Conservation (phyloP, 1,140 invertebrate genomes). For the Lethrus apterus region DNA sequence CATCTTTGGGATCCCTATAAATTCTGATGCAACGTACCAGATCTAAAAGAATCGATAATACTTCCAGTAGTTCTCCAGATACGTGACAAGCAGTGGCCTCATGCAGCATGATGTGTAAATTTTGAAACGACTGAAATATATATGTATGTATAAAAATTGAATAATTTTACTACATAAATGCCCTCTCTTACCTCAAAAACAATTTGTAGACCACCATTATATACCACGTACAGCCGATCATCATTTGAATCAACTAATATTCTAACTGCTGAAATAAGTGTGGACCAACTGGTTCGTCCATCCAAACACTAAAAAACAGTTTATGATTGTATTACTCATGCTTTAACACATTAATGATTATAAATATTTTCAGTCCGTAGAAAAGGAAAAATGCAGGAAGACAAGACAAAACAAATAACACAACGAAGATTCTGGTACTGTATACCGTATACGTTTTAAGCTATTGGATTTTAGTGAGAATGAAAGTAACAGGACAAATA, state of each 20-base stretch:
- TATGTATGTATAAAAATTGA: constrained; percentile 1
- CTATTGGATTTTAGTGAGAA: no score
- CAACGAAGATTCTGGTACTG: no score
- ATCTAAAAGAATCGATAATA: constrained; percentile 69
- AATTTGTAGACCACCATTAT: constrained; percentile 80
- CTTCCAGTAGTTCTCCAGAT: constrained; percentile 72
- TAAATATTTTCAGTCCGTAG: no score
- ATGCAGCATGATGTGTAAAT: constrained; percentile 88
- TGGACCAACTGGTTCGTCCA: constrained; percentile 79
- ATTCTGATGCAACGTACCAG: constrained; percentile 62
- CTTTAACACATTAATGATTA: no score
- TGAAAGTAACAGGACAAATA: no score
- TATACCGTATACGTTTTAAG: no score
- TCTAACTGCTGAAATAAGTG: constrained; percentile 77
- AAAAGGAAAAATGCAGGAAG: no score
- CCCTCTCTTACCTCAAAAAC: constrained; percentile 64
- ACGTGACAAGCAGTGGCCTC: constrained; percentile 86
- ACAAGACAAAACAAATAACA: no score
- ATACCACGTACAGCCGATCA: constrained; percentile 80
- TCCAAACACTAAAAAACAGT: constrained; percentile 56
- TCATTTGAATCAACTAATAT: constrained; percentile 84
- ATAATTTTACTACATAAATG: not conserved
- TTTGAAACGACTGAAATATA: constrained; percentile 72
- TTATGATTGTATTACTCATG: no score
- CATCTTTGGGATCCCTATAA: constrained; percentile 57